These are phyloP conservation scores for Apamea sordens DNA, from an alignment of 2,888 invertebrate genomes.

Conservation along the genomic window DNA sequence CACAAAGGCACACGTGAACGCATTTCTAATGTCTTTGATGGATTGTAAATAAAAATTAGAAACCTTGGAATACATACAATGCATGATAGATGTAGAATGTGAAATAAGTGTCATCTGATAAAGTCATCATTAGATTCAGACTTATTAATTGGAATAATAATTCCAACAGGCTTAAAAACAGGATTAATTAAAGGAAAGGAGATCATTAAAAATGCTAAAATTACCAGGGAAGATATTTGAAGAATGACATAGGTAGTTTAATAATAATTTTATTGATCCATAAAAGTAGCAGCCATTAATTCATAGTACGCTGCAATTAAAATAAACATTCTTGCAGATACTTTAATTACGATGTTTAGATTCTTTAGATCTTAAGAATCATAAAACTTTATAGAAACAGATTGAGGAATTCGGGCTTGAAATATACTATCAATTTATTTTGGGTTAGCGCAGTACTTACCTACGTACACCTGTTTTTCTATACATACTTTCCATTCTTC, in stretches of 20 bases:
- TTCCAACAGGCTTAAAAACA: no score
- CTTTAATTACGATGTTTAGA: constrained; percentile 41
- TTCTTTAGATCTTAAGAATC: constrained; percentile 48
- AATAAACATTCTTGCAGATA: constrained; percentile 49
- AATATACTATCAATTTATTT: not conserved
- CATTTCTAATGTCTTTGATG: constrained; percentile 40
- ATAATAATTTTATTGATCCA: constrained; percentile 36
- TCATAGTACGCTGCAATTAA: constrained; percentile 40
- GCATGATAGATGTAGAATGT: not conserved
- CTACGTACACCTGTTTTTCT: not conserved
- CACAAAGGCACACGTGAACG: constrained; percentile 33
- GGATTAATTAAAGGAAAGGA: not conserved
- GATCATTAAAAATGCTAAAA: constrained; percentile 19
- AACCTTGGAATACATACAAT: not conserved
- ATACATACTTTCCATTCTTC: no score
- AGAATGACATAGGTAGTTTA: not conserved
- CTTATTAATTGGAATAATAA: not conserved
- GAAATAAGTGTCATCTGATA: not conserved
- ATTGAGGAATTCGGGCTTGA: constrained; percentile 10
- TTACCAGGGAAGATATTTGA: constrained; percentile 21
- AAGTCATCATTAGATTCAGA: not conserved
- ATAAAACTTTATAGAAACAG: constrained; percentile 29
- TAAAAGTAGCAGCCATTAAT: constrained; percentile 39
- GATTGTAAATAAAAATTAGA: constrained; percentile 9
- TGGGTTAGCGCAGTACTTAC: not conserved